Base-by-base conservation (phyloP, 1,140 invertebrate species). In the Hycleus cichorii region DNA sequence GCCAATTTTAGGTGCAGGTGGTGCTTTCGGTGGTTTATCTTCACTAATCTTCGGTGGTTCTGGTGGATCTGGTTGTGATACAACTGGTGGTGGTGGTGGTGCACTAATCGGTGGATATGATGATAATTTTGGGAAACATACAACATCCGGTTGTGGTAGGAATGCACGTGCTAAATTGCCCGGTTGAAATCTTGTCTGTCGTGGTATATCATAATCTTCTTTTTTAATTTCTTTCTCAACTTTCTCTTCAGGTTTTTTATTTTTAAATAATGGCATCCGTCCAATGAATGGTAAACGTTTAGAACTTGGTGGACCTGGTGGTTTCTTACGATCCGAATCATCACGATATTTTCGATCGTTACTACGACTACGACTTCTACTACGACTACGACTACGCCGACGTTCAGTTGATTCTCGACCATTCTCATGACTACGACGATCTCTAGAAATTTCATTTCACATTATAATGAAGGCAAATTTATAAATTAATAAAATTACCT, bases 261-360 rank as follows among this genome's bases (percentile, higher is more conserved):
- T 85, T 60, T 86, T 86, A 48, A 86, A 83, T 39, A 87, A 67
- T 2, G 84, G 85, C 74, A 87, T 80, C 63, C 84, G 74, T 1
- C 84, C 85, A 47, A 86, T 87, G 56, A 87, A 86, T 0, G 84
- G 84, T 38, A 86, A 63, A 63, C 85, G 86, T n/a, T 83, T 80
- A 53, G 67, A 65, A 40, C 64, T 64, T 4, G 67, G 63, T 18
- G 67, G 62, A 39, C 62, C 60, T 0, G 64, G 67, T 25, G 62
- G 59, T 57, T 65, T 69, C 39, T 63, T 71, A 25, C 60, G 62
- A 18, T 25, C 45, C 3, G 27, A 18, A 32, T 32, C 32, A 32
- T 32, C 32, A 32, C 25, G 48, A 40, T 10, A 58, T 49, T 8
- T 49, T 9, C 7, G 51, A 43, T 39, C 46, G 42, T 57, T 46